A percentile compares a stretch with the other conserved stretches of the same genome.
Evolutionary conservation across 2,797 vertebrate genomes (phyloP).

Genomic region (Ceryle rudis): DNA sequence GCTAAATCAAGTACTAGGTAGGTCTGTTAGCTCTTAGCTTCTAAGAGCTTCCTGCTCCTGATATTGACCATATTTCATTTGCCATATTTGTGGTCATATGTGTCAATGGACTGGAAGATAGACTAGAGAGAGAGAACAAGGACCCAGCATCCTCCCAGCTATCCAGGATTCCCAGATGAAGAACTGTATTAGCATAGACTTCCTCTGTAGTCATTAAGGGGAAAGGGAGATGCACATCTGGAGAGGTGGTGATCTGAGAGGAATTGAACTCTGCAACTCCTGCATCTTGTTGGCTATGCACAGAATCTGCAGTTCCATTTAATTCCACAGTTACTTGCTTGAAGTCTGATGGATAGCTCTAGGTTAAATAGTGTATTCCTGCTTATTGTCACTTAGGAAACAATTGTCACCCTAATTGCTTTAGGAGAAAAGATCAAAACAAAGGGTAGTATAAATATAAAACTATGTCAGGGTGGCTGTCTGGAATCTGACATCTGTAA

Average conservation of each 20-base stretch:
- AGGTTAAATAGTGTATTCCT: not conserved
- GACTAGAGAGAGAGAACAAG: not conserved
- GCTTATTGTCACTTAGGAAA: not conserved
- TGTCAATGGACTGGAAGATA: not conserved
- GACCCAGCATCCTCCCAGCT: not conserved
- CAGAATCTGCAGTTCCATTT: not conserved
- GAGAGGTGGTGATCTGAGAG: not conserved
- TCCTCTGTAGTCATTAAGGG: not conserved
- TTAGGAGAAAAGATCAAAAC: not conserved
- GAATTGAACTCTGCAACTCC: not conserved
- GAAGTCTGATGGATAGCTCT: not conserved
- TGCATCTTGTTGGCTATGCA: not conserved
- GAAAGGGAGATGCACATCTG: not conserved
- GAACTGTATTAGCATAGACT: not conserved
- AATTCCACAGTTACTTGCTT: not conserved
- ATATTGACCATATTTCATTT: not conserved
- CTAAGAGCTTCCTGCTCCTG: not conserved
- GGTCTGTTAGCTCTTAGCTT: not conserved
- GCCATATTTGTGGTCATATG: not conserved
- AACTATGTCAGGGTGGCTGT: not conserved
- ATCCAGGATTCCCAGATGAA: not conserved
- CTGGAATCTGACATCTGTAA: not conserved
- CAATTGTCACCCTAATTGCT: not conserved
- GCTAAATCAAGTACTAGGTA: not conserved
- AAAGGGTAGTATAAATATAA: not conserved